Evolutionary conservation across 2,797 vertebrate species (phyloP), one percentile per base, ranked within the genome.

Genomic region (Gobio occitaniae): DNA sequence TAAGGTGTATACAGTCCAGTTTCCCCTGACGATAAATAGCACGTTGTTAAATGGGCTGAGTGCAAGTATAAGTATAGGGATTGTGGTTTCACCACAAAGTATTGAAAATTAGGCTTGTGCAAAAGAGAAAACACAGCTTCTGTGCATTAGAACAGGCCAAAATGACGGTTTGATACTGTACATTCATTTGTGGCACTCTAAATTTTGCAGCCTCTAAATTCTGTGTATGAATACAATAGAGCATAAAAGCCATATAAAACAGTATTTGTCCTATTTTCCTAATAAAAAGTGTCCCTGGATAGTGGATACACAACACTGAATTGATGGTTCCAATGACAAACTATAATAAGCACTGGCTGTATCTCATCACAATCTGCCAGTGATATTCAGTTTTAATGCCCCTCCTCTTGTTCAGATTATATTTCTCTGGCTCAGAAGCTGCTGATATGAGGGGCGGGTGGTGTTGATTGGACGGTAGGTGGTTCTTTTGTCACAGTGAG

Each of bases 361-460:
- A 71, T 66, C 32, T 76, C 71, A 48, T 82, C 52, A 65, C 70
- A 44, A 29, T 76, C 82, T 83, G 70, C 59, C 29, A 48, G 70
- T 11, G 50, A 52, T 76, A 36, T 66, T 38, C 32, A 41, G 21
- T 61, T 63, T 82, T 66, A 76, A 66, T 75, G 47, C 69, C 13
- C 41, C 19, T 82, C 25, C 54, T 72, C n/a, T 82, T 74, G 69
- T 82, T 61, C 41, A 48, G 41, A 50, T n/a, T 41, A 61, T 78
- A 78, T 70, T 74, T 85, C 54, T 63, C 69, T 80, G 56, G 52
- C 47, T 69, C 19, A 44, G 52, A 61, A 78, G 65, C 52, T 63
- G 52, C 50, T 71, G 66, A 70, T 83, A 63, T 72, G 13, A 63
- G 41, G 41, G 61, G 17, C 4, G 52, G 54, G 38, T 65, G 47